Evolutionary conservation across 1,140 invertebrate genomes (phyloP).

Genomic region (Aphaenogaster ashmeadi): DNA sequence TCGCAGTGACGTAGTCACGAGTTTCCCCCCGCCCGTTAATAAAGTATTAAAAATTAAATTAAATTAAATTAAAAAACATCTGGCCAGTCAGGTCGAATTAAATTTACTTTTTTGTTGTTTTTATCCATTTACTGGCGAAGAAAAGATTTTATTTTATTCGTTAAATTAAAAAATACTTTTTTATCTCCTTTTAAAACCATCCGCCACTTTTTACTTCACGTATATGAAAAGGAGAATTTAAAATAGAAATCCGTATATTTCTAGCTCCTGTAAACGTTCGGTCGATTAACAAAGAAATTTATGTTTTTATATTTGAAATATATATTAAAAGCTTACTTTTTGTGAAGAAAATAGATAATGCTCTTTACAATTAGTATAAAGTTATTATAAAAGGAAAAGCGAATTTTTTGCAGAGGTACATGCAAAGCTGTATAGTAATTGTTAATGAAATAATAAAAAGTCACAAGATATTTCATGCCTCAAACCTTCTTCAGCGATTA

Average conservation of each 20-base stretch:
- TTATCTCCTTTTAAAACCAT: too few species aligned
- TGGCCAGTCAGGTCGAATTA: too few species aligned
- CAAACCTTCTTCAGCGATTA: background rate
- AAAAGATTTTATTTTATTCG: too few species aligned
- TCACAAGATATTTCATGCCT: background rate
- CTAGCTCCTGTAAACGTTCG: background rate
- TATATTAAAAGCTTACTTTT: background rate
- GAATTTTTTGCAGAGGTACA: background rate
- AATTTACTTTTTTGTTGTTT: too few species aligned
- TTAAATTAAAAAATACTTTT: too few species aligned
- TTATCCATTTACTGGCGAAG: too few species aligned
- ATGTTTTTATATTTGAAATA: background rate
- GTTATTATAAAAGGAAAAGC: background rate
- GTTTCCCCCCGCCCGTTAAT: background rate
- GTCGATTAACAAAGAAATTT: background rate
- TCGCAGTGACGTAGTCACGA: slow-evolving; percentile 5
- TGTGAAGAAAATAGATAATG: background rate
- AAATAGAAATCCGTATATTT: background rate
- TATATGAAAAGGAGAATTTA: background rate
- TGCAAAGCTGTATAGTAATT: too few species aligned
- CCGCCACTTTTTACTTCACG: background rate
- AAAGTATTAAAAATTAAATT: background rate
- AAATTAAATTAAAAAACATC: too few species aligned
- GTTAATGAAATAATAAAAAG: background rate
- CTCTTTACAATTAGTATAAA: background rate